These are phyloP conservation scores for Chaenogobius annularis DNA, from an alignment of 2,113 vertebrate genomes.

Conservation along the genomic window DNA sequence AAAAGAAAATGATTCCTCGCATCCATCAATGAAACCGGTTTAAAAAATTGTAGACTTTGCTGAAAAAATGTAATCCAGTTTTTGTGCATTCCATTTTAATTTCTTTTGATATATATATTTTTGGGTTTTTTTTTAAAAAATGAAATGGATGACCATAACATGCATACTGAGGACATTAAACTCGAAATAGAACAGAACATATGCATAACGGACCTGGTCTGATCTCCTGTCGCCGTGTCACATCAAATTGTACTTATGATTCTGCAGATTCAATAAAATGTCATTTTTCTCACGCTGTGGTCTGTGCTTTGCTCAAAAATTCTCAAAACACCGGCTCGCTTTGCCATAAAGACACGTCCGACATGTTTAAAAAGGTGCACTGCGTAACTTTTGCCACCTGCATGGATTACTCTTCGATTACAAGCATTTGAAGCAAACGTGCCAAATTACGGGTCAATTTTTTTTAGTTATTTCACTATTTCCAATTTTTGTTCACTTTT, in stretches of 20 bases:
- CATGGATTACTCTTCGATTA: no score
- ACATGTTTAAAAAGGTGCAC: no score
- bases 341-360: no score
- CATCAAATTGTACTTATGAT: conserved; percentile 77
- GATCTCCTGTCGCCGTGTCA: conserved; percentile 73
- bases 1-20: conserved; percentile 45
- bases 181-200: conserved; percentile 49
- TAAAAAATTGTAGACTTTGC: conserved; percentile 63
- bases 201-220: conserved; percentile 67
- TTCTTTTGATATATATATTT: conserved; percentile 68
- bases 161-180: conserved; percentile 57
- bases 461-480: no score
- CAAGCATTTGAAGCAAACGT: no score
- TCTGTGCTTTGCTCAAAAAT: conserved; percentile 1
- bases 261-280: conserved; percentile 80
- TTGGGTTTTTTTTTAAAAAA: conserved; percentile 58
- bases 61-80: conserved; percentile 64
- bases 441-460: no score
- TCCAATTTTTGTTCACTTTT: no score
- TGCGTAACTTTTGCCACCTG: no score
- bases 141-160: conserved; percentile 55
- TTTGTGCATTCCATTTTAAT: conserved; percentile 68
- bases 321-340: no score
- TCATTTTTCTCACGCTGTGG: conserved; percentile 71
- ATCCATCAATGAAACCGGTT: conserved; percentile 68